Base-by-base conservation (phyloP, 2,113 vertebrate genomes). In the Euleptes europaea region DNA sequence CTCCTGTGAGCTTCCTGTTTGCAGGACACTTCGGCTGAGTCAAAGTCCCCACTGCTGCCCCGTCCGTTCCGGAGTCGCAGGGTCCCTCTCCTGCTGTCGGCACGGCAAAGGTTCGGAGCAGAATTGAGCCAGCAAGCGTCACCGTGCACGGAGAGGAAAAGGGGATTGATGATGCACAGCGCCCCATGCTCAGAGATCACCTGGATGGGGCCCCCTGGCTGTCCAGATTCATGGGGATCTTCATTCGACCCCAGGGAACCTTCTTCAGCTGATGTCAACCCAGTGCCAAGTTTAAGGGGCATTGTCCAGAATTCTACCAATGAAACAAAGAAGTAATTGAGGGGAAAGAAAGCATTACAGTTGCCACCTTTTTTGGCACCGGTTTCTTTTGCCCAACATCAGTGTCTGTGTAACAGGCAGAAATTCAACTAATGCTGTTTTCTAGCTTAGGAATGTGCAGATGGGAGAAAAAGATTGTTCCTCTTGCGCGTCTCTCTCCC, bases 111-210 rank as follows among this genome's bases (percentile, higher is more conserved):
- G 15, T 40, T 26, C 0, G 33, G 49, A 1, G 35, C 71, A 1
- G 80, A 40, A 86, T 83, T 47, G 5, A 33, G 94, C 90, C 73
- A 95, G 76, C 88, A 87, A 0, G 92, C 94, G 28, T 95, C 93
- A 21, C 97, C 95, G 1, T 98, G 98, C 13, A 97, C 97, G 12
- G 92, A 94, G 19, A 98, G 79, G 89, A 97, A 98, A 11, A 98
- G 97, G 0, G 96, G 97, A 90, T 98, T 98, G 82, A 98, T 96
- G 89, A 98, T 84, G 23, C 95, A 98, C 42, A 98, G 88, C 0
- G 97, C 97, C 3, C 94, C 96, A 0, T 92, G 95, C 47, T 94
- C 90, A 1, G 95, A 91, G 0, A 94, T 96, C 77, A 95, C 85
- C 91, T 96, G 86, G 54, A 89, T 60, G 15, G 83, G 82, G 73